These are phyloP conservation scores for Periophthalmus magnuspinnatus DNA, from an alignment of 2,797 vertebrate species.

Conservation along the genomic window DNA sequence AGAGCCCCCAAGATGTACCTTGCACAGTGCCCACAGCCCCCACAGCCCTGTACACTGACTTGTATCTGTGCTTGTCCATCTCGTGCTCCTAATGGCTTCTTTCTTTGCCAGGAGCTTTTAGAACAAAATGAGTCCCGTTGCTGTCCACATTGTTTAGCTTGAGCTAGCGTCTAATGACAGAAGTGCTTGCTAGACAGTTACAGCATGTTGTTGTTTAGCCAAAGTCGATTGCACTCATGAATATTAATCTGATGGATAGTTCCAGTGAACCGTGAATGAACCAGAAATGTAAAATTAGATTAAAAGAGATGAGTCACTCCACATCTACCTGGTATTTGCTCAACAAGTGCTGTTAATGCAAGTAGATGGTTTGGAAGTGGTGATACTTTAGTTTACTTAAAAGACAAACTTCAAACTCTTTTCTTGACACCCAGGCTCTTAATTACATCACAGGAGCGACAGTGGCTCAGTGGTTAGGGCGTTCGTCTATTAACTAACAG, in stretches of 20 bases:
- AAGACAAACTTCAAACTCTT: background rate
- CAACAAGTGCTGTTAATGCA: background rate
- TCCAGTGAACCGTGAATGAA: background rate
- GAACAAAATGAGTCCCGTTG: background rate
- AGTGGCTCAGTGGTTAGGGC: background rate
- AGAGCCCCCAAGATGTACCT: background rate
- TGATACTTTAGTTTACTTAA: background rate
- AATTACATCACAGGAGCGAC: background rate
- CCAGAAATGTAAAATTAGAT: slow-evolving; percentile 8
- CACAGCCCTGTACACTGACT: background rate
- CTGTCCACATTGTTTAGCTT: slow-evolving; percentile 15
- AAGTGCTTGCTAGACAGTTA: slow-evolving; percentile 2
- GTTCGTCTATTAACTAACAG: background rate
- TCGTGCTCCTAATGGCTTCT: slow-evolving; percentile 3
- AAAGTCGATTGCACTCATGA: slow-evolving; percentile 7
- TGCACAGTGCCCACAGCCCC: background rate
- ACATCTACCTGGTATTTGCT: background rate
- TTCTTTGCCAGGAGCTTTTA: slow-evolving; percentile 15
- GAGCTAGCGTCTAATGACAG: slow-evolving; percentile 13
- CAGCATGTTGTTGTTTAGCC: slow-evolving; percentile 18
- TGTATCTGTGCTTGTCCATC: slow-evolving; percentile 4
- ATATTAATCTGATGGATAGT: slow-evolving; percentile 9
- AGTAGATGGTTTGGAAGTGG: background rate
- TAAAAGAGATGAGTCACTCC: slow-evolving; percentile 4
- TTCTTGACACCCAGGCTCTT: background rate